A percentile compares a stretch with the other conserved stretches of the same genome.
Conservation (phyloP, 2,888 invertebrate genomes). For the Clusia tigrina region DNA sequence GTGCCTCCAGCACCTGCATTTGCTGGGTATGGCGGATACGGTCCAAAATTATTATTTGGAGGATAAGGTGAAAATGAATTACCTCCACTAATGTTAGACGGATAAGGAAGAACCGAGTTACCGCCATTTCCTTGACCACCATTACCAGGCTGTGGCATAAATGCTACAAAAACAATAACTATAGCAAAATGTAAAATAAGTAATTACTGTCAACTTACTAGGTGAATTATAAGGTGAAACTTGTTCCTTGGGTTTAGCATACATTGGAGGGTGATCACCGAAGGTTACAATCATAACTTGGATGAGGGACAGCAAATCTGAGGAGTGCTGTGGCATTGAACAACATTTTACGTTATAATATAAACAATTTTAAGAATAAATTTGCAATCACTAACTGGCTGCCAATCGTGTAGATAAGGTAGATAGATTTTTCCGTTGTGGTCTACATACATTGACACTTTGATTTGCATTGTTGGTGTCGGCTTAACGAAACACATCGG, state of each 20-base stretch:
- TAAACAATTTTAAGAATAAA: conserved; percentile 35
- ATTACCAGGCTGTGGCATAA: conserved; percentile 63
- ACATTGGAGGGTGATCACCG: conserved; percentile 95
- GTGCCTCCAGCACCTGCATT: conserved; percentile 52
- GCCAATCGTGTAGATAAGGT: conserved; percentile 97
- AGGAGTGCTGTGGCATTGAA: conserved; percentile 66
- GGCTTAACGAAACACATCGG: conserved; percentile 96
- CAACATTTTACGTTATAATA: neutral
- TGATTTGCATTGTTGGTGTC: conserved; percentile 93
- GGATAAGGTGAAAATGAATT: conserved; percentile 65
- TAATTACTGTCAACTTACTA: conserved; percentile 41
- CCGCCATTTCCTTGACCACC: conserved; percentile 22
- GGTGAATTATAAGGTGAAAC: conserved; percentile 67
- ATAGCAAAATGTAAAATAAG: neutral
- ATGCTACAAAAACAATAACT: conserved; percentile 49
- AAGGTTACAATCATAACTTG: conserved; percentile 92
- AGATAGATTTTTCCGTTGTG: conserved; percentile 94
- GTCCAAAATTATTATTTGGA: conserved; percentile 56
- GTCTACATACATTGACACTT: conserved; percentile 93
- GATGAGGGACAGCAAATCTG: conserved; percentile 87
- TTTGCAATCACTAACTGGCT: conserved; percentile 67
- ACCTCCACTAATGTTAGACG: conserved; percentile 57
- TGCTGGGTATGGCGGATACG: conserved; percentile 61
- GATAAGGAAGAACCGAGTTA: conserved; percentile 67
- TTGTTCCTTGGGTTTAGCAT: conserved; percentile 72